Evolutionary conservation across 2,797 vertebrate genomes (phyloP).

Genomic region (Graptemys geographica): DNA sequence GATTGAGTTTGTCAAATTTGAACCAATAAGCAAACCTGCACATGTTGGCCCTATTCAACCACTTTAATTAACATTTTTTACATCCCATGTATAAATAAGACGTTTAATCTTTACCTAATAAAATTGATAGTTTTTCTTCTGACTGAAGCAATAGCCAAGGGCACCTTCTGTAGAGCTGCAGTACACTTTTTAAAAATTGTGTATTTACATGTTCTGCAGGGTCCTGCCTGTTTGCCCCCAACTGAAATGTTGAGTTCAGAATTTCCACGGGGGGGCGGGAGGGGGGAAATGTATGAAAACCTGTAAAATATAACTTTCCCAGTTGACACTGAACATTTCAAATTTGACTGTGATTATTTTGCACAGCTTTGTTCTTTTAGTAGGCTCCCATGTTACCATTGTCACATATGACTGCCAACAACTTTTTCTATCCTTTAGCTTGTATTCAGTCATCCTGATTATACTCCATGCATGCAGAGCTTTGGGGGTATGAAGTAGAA

Average conservation of each 20-base stretch:
- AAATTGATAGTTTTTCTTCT: background rate
- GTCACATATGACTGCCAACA: background rate
- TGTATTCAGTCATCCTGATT: background rate
- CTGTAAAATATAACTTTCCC: background rate
- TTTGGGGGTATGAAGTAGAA: background rate
- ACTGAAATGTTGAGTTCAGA: background rate
- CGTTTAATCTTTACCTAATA: background rate
- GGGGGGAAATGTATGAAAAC: background rate
- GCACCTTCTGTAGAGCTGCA: background rate
- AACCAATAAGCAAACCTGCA: background rate
- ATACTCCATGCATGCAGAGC: background rate
- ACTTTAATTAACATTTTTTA: background rate
- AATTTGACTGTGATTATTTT: background rate
- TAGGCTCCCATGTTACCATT: background rate
- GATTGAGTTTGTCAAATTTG: fast-evolving
- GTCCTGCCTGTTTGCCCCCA: background rate
- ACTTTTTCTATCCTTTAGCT: background rate
- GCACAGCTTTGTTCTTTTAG: too few relatives aligned
- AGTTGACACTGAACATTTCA: conserved; percentile 6
- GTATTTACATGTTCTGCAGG: background rate
- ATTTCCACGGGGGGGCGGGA: background rate
- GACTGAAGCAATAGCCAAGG: background rate
- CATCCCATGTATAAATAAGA: background rate
- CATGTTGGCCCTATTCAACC: background rate
- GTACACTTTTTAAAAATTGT: conserved; percentile 11